Evolutionary conservation across 2,888 invertebrate genomes (phyloP).

Genomic region (Cryptocephalus primarius): DNA sequence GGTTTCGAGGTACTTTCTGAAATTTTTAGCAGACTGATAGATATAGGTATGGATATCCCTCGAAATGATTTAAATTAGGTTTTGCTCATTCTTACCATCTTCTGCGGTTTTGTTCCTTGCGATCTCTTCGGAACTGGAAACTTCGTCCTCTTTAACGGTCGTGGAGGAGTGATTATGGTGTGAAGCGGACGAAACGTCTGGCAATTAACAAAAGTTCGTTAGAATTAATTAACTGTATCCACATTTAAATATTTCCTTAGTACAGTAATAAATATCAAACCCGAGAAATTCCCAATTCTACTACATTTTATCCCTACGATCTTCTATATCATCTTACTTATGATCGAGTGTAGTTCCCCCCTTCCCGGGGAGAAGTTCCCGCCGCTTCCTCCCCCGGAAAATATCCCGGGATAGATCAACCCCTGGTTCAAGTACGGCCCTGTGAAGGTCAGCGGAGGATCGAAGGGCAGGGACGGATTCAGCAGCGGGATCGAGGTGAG

Average conservation of each 20-base stretch:
- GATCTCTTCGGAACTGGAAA: conserved; percentile 64
- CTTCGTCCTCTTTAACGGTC: conserved; percentile 57
- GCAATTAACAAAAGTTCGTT: neutral
- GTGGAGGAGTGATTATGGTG: conserved; percentile 3
- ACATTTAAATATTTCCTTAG: too few species aligned
- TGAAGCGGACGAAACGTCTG: neutral
- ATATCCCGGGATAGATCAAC: conserved; percentile 27
- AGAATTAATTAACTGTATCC: too few species aligned
- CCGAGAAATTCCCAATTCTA: too few species aligned
- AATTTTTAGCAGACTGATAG: neutral
- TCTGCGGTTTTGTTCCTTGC: conserved; percentile 22
- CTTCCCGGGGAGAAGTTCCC: conserved; percentile 35
- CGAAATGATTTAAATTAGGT: too few species aligned
- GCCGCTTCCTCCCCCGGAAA: conserved; percentile 6
- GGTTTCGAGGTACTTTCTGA: neutral
- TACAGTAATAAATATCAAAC: too few species aligned
- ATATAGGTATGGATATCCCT: too few species aligned
- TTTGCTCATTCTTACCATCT: conserved; percentile 11
- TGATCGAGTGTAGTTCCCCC: conserved; percentile 10
- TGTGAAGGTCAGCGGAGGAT: conserved; percentile 26
- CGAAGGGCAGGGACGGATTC: conserved; percentile 22
- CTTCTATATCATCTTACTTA: conserved; percentile 12
- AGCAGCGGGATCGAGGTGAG: conserved; percentile 12
- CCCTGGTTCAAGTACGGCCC: conserved; percentile 14
- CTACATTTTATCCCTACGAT: too few species aligned